Percentiles rank a stretch among this genome's conserved stretches.
Conservation (phyloP, 92 coral and sea anemone species). For the Zoanthus sociatus region DNA sequence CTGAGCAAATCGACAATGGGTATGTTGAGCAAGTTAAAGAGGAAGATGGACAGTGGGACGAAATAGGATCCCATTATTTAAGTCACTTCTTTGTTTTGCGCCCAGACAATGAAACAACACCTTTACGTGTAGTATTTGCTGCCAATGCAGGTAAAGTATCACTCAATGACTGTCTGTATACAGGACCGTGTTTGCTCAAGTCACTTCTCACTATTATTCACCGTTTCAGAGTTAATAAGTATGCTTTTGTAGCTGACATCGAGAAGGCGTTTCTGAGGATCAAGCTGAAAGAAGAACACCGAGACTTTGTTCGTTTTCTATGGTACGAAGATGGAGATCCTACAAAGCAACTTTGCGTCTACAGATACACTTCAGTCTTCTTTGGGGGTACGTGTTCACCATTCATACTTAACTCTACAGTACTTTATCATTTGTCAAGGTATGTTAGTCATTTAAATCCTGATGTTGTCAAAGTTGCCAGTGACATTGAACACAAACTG, state of each 20-base stretch:
- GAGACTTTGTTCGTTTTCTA: slow-evolving; percentile 53
- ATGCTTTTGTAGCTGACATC: slow-evolving; percentile 62
- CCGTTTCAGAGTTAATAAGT: slow-evolving; percentile 44
- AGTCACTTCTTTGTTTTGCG: slow-evolving; percentile 54
- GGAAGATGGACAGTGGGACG: slow-evolving; percentile 33
- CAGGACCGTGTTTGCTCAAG: no score
- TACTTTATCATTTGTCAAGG: no score
- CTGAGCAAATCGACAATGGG: slow-evolving; percentile 54
- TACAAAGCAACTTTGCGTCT: not conserved
- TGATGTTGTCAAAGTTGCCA: slow-evolving; percentile 27
- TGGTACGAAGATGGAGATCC: slow-evolving; percentile 56
- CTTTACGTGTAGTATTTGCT: slow-evolving; percentile 58
- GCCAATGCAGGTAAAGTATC: slow-evolving; percentile 66
- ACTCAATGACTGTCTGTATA: not conserved
- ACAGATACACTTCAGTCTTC: no score
- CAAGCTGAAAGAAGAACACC: slow-evolving; percentile 48
- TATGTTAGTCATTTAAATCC: slow-evolving; percentile 15
- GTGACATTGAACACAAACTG: slow-evolving; percentile 40
- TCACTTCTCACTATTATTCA: no score
- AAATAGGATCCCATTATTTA: slow-evolving; percentile 37
- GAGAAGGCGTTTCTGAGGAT: slow-evolving; percentile 51
- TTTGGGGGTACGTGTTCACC: no score
- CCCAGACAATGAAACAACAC: slow-evolving; percentile 61
- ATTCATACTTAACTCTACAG: no score
- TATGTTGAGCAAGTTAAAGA: slow-evolving; percentile 46